Percentiles rank a stretch among this genome's conserved stretches.
Evolutionary conservation across 2,113 vertebrate genomes (phyloP).

Genomic region (Gymnocephalus cernua): DNA sequence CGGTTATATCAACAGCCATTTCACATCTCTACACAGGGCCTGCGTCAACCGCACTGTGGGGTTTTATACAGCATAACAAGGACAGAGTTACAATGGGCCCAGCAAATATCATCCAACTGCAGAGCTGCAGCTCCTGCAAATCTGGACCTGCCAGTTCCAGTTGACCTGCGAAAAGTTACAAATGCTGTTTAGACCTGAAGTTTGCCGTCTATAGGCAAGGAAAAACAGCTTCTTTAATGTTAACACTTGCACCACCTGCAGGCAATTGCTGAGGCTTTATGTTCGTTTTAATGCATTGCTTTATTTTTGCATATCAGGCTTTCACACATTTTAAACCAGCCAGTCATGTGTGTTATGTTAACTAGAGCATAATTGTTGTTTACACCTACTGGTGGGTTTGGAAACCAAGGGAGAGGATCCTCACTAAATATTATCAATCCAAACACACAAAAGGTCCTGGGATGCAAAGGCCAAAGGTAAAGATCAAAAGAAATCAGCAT

Average conservation of each 20-base stretch:
- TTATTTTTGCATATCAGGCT: neutral
- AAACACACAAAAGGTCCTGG: no score
- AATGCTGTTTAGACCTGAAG: neutral
- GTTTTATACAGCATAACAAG: neutral
- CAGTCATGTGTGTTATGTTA: neutral
- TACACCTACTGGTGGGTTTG: no score
- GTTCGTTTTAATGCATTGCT: no score
- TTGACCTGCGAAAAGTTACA: neutral
- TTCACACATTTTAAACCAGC: neutral
- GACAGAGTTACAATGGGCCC: neutral
- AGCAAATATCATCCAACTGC: neutral
- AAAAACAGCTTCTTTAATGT: no score
- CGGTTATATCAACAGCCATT: conserved; percentile 22
- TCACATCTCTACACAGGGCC: conserved; percentile 12
- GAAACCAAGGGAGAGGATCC: no score
- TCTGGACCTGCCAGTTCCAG: neutral
- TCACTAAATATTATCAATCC: no score
- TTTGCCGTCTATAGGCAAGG: neutral
- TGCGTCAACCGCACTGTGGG: no score
- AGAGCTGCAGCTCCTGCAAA: conserved; percentile 2
- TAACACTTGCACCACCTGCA: neutral
- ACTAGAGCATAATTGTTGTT: neutral
- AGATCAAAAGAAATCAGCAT: no score
- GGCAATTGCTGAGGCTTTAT: neutral
- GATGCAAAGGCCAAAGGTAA: no score